Conservation (phyloP, 2,888 invertebrate species). For the Dynastes hyllus region DNA sequence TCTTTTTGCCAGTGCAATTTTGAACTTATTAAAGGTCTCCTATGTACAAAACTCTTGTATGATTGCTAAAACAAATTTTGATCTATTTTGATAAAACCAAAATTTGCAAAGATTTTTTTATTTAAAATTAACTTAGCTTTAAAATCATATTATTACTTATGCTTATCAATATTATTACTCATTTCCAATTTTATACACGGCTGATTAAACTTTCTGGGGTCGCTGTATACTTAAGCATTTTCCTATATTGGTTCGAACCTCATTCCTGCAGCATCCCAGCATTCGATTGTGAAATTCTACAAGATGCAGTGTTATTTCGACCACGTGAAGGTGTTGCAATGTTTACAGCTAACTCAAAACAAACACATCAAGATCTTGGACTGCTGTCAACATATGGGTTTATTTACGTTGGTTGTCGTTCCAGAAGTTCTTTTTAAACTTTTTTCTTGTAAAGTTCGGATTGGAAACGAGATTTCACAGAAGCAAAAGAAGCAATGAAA, state of each 20-base stretch:
- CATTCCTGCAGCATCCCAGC: neutral
- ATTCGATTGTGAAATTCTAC: neutral
- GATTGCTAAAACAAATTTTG: no score
- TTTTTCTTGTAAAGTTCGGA: neutral
- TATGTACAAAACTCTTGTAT: no score
- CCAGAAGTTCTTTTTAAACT: neutral
- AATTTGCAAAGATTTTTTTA: no score
- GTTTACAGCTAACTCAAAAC: conserved; percentile 16
- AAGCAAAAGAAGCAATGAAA: neutral
- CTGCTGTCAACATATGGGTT: conserved; percentile 21
- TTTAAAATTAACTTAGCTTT: no score
- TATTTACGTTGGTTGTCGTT: neutral
- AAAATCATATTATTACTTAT: no score
- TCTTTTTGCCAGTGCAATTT: no score
- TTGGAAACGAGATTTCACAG: neutral
- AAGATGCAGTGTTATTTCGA: conserved; percentile 15
- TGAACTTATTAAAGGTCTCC: no score
- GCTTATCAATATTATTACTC: neutral
- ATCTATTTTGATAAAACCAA: no score
- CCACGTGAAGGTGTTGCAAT: conserved; percentile 8
- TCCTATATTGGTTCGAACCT: neutral
- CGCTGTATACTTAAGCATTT: neutral
- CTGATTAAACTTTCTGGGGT: neutral
- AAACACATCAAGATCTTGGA: conserved; percentile 31
- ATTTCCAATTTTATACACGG: neutral